Base-by-base conservation (phyloP, 2,888 invertebrate species). In the Baronia brevicornis region DNA sequence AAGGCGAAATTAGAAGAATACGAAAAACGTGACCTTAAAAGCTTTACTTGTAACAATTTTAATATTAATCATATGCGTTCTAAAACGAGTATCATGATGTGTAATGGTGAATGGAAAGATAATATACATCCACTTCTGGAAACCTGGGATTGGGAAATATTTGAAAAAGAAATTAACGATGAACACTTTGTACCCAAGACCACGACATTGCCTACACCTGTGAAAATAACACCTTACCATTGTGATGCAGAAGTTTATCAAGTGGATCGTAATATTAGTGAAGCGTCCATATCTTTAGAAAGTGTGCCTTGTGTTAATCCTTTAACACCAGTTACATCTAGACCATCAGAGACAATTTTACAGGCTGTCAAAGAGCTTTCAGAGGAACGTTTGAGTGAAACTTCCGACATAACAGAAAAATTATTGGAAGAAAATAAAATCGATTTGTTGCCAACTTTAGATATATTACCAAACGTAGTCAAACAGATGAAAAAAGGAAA, bases 101-200 rank as follows among this genome's bases (percentile, higher is more conserved):
- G 77, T 28, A 73, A 77, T 32, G 82, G 80, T 3, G 86, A 87
- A 39, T 89, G 88, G 86, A 86, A 86, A 38, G 89, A 89, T 49
- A 84, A 89, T 50, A 79, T 88, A 40, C 88, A 89, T 51, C 88
- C 89, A 4, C 66, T 89, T 12, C 85, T 89, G 36, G 88, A 88
- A 50, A 84, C 87, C 2, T 86, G 90, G 73, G 88, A 91, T 51
- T 89, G 88, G 88, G 86, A 87, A 44, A 78, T 82, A 38, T 87
- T 89, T 59, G 89, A 89, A 60, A 86, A 86, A 51, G 87, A 89
- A 51, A 71, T 82, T 1, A 75, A 67, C 36, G 43, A 44, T 29
- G 84, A 86, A 7, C 79, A 84, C 35, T 75, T 74, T 18, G 51
- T 84, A 10, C 79, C 87, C n/a, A 66, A 72, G 60, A 60, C 67